Percentiles rank a stretch among this genome's conserved stretches.
Evolutionary conservation across 2,797 vertebrate genomes (phyloP).

Genomic region (Pogoniulus pusillus): DNA sequence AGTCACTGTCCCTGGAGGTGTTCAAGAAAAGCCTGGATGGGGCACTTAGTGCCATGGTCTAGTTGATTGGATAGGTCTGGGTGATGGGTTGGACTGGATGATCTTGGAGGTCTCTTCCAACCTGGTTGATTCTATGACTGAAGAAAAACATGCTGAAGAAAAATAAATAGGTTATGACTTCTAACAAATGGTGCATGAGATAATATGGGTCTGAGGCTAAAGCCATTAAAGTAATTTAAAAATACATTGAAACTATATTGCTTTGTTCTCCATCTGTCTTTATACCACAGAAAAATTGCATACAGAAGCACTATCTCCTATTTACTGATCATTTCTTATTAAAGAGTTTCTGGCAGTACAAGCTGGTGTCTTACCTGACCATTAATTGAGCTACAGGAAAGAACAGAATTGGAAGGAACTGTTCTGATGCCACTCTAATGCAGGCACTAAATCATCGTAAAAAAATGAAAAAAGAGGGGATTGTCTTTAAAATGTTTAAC

Average conservation of each 20-base stretch:
- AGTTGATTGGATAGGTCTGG: too few species aligned
- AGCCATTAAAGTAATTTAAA: not conserved
- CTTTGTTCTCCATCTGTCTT: too few species aligned
- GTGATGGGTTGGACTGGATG: too few species aligned
- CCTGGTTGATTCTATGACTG: too few species aligned
- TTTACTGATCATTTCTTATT: constrained; percentile 15
- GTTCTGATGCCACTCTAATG: not conserved
- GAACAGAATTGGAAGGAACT: not conserved
- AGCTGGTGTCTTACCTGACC: not conserved
- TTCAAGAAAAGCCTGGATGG: too few species aligned
- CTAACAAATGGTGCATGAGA: not conserved
- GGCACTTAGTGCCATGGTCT: too few species aligned
- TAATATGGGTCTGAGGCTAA: not conserved
- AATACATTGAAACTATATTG: not conserved
- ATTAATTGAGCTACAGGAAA: not conserved
- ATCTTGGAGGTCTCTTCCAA: too few species aligned
- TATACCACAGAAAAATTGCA: not conserved
- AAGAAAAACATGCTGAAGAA: not conserved
- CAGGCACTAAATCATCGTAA: not conserved
- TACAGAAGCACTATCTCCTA: not conserved
- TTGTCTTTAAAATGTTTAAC: not conserved
- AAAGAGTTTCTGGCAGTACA: constrained; percentile 13
- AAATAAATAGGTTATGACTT: not conserved
- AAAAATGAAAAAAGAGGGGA: too few species aligned
- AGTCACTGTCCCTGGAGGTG: too few species aligned